phyloP scores from a whole-genome alignment of 2,797 vertebrate species.

The Astyanax mexicanus region DNA sequence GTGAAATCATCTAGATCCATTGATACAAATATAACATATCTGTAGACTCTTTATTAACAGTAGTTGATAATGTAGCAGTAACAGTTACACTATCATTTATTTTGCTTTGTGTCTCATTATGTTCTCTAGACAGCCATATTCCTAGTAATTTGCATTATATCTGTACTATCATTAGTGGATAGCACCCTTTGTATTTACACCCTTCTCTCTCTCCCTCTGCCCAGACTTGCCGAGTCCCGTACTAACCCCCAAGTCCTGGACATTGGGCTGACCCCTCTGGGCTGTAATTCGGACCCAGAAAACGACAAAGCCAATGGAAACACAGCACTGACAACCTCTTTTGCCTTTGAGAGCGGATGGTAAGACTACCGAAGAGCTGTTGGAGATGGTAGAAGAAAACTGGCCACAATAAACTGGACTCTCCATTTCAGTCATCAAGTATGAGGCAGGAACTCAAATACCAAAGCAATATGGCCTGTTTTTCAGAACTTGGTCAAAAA shows the following conservation, averaged over 20 bases:
- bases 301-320: slow-evolving; percentile 78
- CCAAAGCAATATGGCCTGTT: slow-evolving; percentile 70
- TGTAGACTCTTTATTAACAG: background rate
- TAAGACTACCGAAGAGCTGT: background rate
- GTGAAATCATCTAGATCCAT: too few relatives aligned
- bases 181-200: background rate
- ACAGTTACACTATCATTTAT: background rate
- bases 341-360: slow-evolving; percentile 76
- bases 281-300: slow-evolving; percentile 79
- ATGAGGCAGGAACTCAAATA: slow-evolving; percentile 17
- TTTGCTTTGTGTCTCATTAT: background rate
- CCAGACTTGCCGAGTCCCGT: slow-evolving; percentile 90
- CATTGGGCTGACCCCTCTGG: slow-evolving; percentile 85
- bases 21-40: background rate
- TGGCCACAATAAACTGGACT: background rate
- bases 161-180: background rate
- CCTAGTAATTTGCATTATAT: background rate
- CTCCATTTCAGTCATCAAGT: background rate
- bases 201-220: background rate
- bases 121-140: background rate
- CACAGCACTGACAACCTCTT: slow-evolving; percentile 75
- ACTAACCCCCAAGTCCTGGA: slow-evolving; percentile 93
- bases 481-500: background rate
- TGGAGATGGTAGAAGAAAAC: too few relatives aligned
- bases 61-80: slow-evolving; percentile 5